Base-by-base conservation (phyloP, 2,888 invertebrate species). In the Macropis europaea region DNA sequence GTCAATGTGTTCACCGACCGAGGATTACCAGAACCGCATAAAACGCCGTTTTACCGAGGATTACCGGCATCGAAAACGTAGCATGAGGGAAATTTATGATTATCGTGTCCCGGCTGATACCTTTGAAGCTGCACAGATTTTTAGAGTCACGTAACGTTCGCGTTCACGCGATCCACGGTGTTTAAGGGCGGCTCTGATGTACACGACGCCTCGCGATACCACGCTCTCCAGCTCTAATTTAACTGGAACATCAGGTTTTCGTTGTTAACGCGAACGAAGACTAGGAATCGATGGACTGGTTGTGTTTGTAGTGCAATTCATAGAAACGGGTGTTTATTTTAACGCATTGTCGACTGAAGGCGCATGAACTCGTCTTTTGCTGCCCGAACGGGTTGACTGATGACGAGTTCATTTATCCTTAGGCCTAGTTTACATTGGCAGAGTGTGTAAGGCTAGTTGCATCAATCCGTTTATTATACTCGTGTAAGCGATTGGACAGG, bases 81-180 rank as follows among this genome's bases (percentile, higher is more conserved):
- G n/a, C 34, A 0, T 28, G 15, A 43, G 22, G 3, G 13, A n/a
- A 22, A 42, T 50, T 60, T 28, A 43, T 11, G 30, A 24, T 45
- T 22, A 62, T 22, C 5, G n/a, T 3, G 5, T 1, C 19, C 7
- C 6, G 19, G 24, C 17, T 4, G 22, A 22, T 22, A 7, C 2
- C 15, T 36, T 45, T 19, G 11, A 11, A 22, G 36, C 24, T 13
- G 22, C 22, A 22, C n/a, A 6, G 38, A 63, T 63, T 63, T 63
- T 57, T 30, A 7, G 24, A 22, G 38, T 63, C 48, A 63, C 63
- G 57, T 24, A 40, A 63, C 30, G 38, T 24, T 30, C 4, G 13
- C 4, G 13, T 40, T 9, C 43, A 54, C 56, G 34, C 34, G 43
- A 54, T 43, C 26, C 34, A 9, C 2, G 5, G n/a, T 9, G 34